These are phyloP conservation scores for Brachionus manjavacas DNA, from an alignment of 1,140 invertebrate genomes.

Conservation along the genomic window DNA sequence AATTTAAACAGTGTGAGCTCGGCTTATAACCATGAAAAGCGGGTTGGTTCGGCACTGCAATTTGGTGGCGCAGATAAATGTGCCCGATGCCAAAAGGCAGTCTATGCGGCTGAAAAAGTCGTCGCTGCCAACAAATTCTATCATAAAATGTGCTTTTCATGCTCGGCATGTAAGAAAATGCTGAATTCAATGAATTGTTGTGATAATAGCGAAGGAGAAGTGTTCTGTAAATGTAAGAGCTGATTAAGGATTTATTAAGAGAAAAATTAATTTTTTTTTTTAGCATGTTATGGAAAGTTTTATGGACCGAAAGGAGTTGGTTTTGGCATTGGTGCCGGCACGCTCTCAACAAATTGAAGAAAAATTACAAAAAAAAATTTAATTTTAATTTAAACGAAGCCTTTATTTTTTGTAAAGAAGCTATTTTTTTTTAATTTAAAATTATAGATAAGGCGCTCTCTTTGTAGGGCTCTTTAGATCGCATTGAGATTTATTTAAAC, in stretches of 20 bases:
- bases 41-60: background rate
- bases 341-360: constrained; percentile 13
- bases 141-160: constrained; percentile 34
- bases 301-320: constrained; percentile 91
- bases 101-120: constrained; percentile 96
- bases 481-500: background rate
- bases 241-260: background rate
- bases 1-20: background rate
- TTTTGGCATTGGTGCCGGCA: constrained; percentile 65
- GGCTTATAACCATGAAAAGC: constrained; percentile 22
- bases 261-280: background rate
- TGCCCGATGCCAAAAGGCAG: constrained; percentile 94
- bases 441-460: background rate
- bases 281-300: constrained; percentile 75
- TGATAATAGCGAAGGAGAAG: constrained; percentile 37
- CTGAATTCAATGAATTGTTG: constrained; percentile 40
- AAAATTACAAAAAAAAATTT: background rate
- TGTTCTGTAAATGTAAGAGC: constrained; percentile 19
- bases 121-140: constrained; percentile 65
- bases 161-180: constrained; percentile 20
- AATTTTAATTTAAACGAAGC: background rate
- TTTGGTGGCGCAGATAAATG: constrained; percentile 60
- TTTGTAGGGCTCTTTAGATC: background rate
- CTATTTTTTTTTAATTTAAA: background rate
- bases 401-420: background rate